Conservation (phyloP, 2,797 vertebrate species). For the Notolepis coatsorum region DNA sequence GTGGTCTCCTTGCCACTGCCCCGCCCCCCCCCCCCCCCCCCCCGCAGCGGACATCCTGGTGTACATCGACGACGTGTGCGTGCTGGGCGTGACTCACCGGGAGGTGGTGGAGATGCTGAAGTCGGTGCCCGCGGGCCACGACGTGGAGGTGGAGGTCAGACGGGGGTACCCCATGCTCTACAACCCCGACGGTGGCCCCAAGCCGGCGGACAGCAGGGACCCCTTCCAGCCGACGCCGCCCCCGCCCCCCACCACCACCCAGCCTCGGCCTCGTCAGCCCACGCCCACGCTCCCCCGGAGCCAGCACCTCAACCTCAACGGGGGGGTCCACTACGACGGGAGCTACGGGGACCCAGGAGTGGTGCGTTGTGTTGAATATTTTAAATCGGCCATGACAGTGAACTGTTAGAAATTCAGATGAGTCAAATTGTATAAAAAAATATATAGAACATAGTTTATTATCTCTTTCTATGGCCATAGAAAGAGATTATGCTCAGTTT, state of each 20-base stretch:
- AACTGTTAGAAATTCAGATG: too few relatives aligned
- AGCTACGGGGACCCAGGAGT: constrained; percentile 48
- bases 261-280: constrained; percentile 70
- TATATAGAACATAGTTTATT: too few relatives aligned
- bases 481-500: too few relatives aligned
- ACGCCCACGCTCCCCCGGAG: constrained; percentile 32
- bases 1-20: constrained; percentile 81
- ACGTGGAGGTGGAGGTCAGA: constrained; percentile 87
- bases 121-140: constrained; percentile 85
- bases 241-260: constrained; percentile 61
- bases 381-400: too few relatives aligned
- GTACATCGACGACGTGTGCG: constrained; percentile 87
- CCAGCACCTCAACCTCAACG: constrained; percentile 3
- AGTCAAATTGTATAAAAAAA: too few relatives aligned
- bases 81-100: constrained; percentile 89
- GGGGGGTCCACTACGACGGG: constrained; percentile 34
- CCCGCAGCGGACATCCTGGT: too few relatives aligned
- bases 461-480: too few relatives aligned
- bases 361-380: too few relatives aligned
- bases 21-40: too few relatives aligned
- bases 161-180: constrained; percentile 90
- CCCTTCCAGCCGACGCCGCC: too few relatives aligned
- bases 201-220: constrained; percentile 77
- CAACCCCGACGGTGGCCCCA: constrained; percentile 75
- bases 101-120: constrained; percentile 93